Base-by-base conservation (phyloP, 2,113 vertebrate genomes). In the Pimephales promelas region DNA sequence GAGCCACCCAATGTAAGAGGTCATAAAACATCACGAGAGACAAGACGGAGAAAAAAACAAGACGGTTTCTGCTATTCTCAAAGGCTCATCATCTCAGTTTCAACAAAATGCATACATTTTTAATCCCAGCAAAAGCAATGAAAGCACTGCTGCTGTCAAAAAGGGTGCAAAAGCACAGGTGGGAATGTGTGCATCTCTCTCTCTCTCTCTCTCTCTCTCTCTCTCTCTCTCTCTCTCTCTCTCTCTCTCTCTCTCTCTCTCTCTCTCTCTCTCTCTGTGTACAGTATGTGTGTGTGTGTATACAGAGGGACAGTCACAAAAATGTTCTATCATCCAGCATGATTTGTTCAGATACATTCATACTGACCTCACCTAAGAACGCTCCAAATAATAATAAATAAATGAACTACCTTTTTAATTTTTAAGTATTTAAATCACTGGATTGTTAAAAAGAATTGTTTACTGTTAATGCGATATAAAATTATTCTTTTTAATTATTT, bases 81-180 rank as follows among this genome's bases (percentile, higher is more conserved):
- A 26, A 84, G 84, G 82, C 86, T 90, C 87, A 82, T 90, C 88
- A 82, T 88, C 81, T 90, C 87, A 40, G 80, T 93, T 91, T 90
- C 86, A 89, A 79, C 72, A 59, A 79, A 84, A 86, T 83, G 66
- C 62, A 83, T 91, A 75, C 47, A 52, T 84, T 83, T 77, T 86
- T 83, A 70, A 49, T 87, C 87, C 56, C 71, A 78, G 86, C 62
- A 62, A 86, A 86, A 87, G 86, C 64, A 86, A 87, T 61, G 61
- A 86, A 84, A 75, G 79, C 74, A 56, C 57, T 76, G 75, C 56
- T 83, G 73, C 79, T 40, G 40, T 76, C 81, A 81, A 82, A 82
- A 85, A 83, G 76, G 77, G 64, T 79, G 76, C 10, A 31, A 83
- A 61, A 20, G 71, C 49, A 86, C 28, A 45, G 31, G 68, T 66